phyloP scores from a whole-genome alignment of 2,113 vertebrate genomes.

The Osmerus mordax region DNA sequence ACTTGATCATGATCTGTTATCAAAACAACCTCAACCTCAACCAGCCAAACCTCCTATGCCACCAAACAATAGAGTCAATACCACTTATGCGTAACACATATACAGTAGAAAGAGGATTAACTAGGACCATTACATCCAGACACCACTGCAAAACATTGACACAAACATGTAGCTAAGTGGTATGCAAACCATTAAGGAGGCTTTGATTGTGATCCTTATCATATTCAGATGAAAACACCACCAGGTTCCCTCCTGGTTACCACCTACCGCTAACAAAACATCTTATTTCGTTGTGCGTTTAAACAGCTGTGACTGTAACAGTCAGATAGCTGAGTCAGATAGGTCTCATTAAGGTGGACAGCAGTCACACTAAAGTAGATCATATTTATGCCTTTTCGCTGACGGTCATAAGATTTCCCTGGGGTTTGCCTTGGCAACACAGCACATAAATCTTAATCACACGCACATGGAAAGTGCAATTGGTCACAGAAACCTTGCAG shows the following conservation, averaged over 20 bases:
- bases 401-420: neutral
- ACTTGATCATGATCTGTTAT: neutral
- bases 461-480: neutral
- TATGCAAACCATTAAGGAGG: neutral
- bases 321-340: no score
- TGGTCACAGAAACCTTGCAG: neutral
- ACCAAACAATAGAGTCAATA: no score
- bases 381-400: neutral
- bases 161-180: neutral
- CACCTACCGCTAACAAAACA: neutral
- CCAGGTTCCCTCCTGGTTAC: neutral
- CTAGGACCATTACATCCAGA: neutral
- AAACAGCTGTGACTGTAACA: neutral
- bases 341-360: no score
- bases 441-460: neutral
- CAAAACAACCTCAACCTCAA: conserved; percentile 1
- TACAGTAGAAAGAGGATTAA: neutral
- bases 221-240: neutral
- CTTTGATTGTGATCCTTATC: neutral
- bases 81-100: no score
- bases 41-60: conserved; percentile 4
- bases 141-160: neutral
- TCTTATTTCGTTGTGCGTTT: neutral
- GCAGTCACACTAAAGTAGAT: neutral
- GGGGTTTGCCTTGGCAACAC: neutral